Evolutionary conservation across 2,797 vertebrate genomes (phyloP).

Genomic region (Cottoperca gobio): DNA sequence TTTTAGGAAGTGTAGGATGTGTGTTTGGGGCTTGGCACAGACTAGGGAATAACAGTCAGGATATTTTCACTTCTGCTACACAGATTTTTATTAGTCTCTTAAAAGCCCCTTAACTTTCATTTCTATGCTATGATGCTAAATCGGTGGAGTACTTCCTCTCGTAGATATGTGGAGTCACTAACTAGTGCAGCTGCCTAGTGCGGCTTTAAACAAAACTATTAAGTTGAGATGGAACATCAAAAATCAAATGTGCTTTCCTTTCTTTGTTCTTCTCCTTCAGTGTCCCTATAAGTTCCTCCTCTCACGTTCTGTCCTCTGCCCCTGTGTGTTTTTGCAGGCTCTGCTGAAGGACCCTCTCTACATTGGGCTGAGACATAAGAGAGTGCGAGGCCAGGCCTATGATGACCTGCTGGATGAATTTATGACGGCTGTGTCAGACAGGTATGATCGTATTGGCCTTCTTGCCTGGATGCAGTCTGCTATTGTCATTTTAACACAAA

Average conservation of each 20-base stretch:
- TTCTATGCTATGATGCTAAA: no score
- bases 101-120: no score
- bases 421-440: constrained; percentile 94
- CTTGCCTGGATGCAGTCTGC: constrained; percentile 54
- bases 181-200: not conserved
- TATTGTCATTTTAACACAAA: constrained; percentile 42
- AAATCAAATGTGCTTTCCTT: not conserved
- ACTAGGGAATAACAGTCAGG: not conserved
- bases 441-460: constrained; percentile 81
- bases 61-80: constrained; percentile 1
- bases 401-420: constrained; percentile 97
- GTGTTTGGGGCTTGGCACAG: not conserved
- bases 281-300: not conserved
- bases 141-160: not conserved
- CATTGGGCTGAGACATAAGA: constrained; percentile 94
- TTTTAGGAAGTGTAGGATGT: not conserved
- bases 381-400: constrained; percentile 92
- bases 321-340: constrained; percentile 77
- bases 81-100: not conserved
- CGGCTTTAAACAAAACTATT: not conserved
- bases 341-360: constrained; percentile 95
- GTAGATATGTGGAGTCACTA: not conserved
- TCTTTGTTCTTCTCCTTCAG: not conserved
- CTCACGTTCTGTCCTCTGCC: constrained; percentile 4
- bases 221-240: not conserved